These are phyloP conservation scores for Eubasilissa splendida DNA, from an alignment of 2,888 invertebrate species.

Conservation along the genomic window DNA sequence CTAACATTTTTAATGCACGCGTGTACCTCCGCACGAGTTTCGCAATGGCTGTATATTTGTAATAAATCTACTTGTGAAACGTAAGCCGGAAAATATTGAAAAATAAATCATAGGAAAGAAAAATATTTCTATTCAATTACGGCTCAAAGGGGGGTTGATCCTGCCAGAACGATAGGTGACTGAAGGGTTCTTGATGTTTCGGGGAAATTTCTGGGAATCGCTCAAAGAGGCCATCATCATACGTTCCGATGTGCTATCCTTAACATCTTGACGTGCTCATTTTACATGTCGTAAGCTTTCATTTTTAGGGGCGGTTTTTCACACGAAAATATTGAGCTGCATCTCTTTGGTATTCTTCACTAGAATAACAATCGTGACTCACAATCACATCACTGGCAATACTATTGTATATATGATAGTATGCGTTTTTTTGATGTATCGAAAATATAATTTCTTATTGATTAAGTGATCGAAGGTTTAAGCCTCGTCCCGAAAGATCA, in stretches of 20 bases:
- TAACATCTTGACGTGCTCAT: slow-evolving; percentile 57
- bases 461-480: no score
- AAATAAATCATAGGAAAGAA: slow-evolving; percentile 48
- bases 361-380: no score
- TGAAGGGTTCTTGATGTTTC: slow-evolving; percentile 30
- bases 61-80: slow-evolving; percentile 22
- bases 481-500: no score
- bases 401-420: no score
- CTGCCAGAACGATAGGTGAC: slow-evolving; percentile 24
- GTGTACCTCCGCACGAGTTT: background rate
- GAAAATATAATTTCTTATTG: no score
- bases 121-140: slow-evolving; percentile 50
- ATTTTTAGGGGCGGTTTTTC: slow-evolving; percentile 33
- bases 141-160: slow-evolving; percentile 38
- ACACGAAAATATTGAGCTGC: no score
- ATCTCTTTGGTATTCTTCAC: no score
- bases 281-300: slow-evolving; percentile 56
- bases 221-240: slow-evolving; percentile 47
- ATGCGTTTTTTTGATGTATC: no score
- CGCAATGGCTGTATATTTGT: slow-evolving; percentile 14
- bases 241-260: slow-evolving; percentile 49
- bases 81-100: slow-evolving; percentile 31
- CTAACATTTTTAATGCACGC: slow-evolving; percentile 2
- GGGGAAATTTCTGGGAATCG: slow-evolving; percentile 13
- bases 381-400: no score